phyloP scores from a whole-genome alignment of 2,888 invertebrate species.

The Euplagia quadripunctaria region DNA sequence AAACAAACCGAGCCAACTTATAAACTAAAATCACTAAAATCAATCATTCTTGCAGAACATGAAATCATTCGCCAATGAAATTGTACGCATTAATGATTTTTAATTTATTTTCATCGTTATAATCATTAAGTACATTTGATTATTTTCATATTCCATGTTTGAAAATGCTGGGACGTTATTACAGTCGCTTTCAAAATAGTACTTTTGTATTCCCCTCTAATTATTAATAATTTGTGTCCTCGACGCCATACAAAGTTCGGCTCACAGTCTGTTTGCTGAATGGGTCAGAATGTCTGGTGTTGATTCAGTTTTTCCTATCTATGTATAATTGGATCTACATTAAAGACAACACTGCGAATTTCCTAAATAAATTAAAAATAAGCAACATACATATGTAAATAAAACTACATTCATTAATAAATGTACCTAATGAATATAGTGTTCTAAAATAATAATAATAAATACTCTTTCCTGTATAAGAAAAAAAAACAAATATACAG shows the following conservation, averaged over 20 bases:
- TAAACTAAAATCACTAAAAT: slow-evolving; percentile 52
- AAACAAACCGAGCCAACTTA: slow-evolving; percentile 56
- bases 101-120: slow-evolving; percentile 32
- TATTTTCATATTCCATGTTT: slow-evolving; percentile 17
- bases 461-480: too few species aligned
- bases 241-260: neutral
- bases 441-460: too few species aligned
- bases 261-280: neutral
- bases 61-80: slow-evolving; percentile 35
- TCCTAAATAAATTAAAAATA: too few species aligned
- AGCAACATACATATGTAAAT: too few species aligned
- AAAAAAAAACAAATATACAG: too few species aligned
- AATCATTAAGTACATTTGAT: slow-evolving; percentile 23
- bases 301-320: neutral
- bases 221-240: neutral
- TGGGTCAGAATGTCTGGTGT: neutral
- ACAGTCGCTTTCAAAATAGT: neutral
- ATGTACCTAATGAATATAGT: too few species aligned
- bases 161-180: slow-evolving; percentile 1
- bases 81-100: slow-evolving; percentile 50
- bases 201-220: neutral
- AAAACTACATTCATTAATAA: too few species aligned
- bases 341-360: neutral
- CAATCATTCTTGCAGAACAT: slow-evolving; percentile 48
- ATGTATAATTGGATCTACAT: too few species aligned